Base-by-base conservation (phyloP, 2,797 vertebrate species). In the Cichlasoma orientale region DNA sequence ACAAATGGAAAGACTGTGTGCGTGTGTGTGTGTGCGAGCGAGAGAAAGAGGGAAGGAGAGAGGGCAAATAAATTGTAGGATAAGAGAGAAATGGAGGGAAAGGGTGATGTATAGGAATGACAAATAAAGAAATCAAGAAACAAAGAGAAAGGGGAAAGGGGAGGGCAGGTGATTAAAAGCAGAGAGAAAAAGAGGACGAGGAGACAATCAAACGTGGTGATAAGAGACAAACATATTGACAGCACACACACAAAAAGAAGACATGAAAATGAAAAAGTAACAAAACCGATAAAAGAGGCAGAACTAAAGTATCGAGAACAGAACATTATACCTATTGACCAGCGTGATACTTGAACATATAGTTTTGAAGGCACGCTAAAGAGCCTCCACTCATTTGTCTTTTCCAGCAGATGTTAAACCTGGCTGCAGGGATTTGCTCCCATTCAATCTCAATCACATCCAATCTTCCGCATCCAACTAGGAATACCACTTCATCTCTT, bases 1-100 rank as follows among this genome's bases (percentile, higher is more conserved):
- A 92, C 83, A 87, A 93, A 94, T 94, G 88, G 90, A 91, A 87
- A 90, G 90, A 83, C 76, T 79, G 80, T 31, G 57, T 78, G 72
- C 83, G 69, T 72, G 69, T 77, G 77, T 81, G 72, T 79, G 80
- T 55, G 82, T 27, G 75, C 53, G 29, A 18, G 55, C 3, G 36
- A 36, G 13, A n/a, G 14, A 5, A 18, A 3, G 56, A 9, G 31
- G 38, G 13, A 18, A 7, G 41, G 47, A 52, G 53, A n/a, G 58
- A 7, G 75, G 44, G 53, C 57, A 77, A 89, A 85, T 90, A 50
- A 83, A 88, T 86, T 75, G 75, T 59, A 76, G 79, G 72, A 72
- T 16, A 76, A 77, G 76, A 78, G 72, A 81, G 69, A 80, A 86
- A 78, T 59, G 9, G 25, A 27, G 14, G 23, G 29, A 66, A 16